These are phyloP conservation scores for Diplolepis rosae DNA, from an alignment of 2,888 invertebrate genomes.

Conservation along the genomic window DNA sequence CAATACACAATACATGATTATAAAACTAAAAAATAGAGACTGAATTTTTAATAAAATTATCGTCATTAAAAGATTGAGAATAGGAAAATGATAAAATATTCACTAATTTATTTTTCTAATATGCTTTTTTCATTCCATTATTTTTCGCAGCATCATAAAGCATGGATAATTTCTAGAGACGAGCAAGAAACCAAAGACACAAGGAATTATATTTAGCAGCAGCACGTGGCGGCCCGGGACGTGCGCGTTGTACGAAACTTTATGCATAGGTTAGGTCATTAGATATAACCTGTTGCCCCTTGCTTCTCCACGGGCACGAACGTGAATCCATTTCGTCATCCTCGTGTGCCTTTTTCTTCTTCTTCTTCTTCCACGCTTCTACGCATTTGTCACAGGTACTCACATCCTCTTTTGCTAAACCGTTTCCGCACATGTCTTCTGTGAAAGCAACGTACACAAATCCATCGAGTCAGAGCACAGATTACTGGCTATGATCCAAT, in stretches of 20 bases:
- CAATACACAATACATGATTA: neutral
- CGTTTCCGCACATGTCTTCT: conserved; percentile 15
- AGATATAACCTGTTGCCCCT: conserved; percentile 50
- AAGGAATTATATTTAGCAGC: conserved; percentile 66
- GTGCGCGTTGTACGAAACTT: conserved; percentile 47
- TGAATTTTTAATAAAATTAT: no score
- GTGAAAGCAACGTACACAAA: neutral
- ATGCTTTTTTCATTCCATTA: neutral
- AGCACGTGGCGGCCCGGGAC: conserved; percentile 69
- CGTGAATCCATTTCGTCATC: neutral
- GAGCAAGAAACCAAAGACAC: conserved; percentile 2
- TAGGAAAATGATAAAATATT: no score
- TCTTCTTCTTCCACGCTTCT: neutral
- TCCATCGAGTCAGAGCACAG: conserved; percentile 26
- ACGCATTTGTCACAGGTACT: neutral
- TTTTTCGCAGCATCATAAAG: neutral
- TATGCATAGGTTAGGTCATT: conserved; percentile 42
- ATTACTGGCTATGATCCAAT: conserved; percentile 26
- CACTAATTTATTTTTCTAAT: neutral
- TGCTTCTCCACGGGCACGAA: conserved; percentile 35
- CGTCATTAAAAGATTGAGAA: no score
- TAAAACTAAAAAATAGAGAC: no score
- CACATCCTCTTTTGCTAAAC: neutral
- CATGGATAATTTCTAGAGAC: neutral
- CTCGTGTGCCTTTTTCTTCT: neutral